These are phyloP conservation scores for Lycaena phlaeas DNA, from an alignment of 2,888 invertebrate genomes.

Conservation along the genomic window DNA sequence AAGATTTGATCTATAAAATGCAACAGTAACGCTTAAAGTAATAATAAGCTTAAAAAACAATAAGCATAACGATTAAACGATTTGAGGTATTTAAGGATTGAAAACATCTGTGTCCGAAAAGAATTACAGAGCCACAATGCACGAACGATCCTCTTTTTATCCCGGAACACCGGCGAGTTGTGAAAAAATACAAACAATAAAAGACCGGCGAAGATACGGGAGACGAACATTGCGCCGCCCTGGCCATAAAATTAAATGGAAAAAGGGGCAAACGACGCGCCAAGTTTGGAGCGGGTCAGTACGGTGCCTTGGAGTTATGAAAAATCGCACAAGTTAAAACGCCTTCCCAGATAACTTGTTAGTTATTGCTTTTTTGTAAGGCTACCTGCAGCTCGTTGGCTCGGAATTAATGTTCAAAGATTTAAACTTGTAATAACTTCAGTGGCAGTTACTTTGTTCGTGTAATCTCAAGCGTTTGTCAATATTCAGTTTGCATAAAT, in stretches of 20 bases:
- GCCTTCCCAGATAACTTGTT: slow-evolving; percentile 39
- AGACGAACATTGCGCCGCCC: slow-evolving; percentile 43
- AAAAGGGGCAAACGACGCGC: slow-evolving; percentile 20
- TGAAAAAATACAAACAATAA: slow-evolving; percentile 59
- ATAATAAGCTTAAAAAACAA: too few relatives aligned
- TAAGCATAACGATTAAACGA: too few relatives aligned
- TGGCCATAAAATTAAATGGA: slow-evolving; percentile 54
- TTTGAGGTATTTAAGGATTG: slow-evolving; percentile 15
- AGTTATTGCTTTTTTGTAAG: slow-evolving; percentile 28
- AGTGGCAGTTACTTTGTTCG: slow-evolving; percentile 10
- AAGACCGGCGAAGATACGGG: slow-evolving; percentile 35
- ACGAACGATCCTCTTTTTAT: slow-evolving; percentile 38
- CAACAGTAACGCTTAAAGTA: too few relatives aligned
- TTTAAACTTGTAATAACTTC: slow-evolving; percentile 19
- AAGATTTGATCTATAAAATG: too few relatives aligned
- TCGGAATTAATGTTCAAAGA: slow-evolving; percentile 30
- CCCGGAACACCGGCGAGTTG: slow-evolving; percentile 35
- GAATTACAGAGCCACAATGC: slow-evolving; percentile 23
- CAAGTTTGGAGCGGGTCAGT: slow-evolving; percentile 23
- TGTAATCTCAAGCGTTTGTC: slow-evolving; percentile 8
- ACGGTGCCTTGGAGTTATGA: slow-evolving; percentile 36
- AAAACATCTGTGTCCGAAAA: slow-evolving; percentile 26
- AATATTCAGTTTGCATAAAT: slow-evolving; percentile 6
- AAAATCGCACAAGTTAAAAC: slow-evolving; percentile 46
- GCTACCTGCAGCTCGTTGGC: slow-evolving; percentile 22